Conservation (phyloP, 2,113 vertebrate species). For the Strix aluco region DNA sequence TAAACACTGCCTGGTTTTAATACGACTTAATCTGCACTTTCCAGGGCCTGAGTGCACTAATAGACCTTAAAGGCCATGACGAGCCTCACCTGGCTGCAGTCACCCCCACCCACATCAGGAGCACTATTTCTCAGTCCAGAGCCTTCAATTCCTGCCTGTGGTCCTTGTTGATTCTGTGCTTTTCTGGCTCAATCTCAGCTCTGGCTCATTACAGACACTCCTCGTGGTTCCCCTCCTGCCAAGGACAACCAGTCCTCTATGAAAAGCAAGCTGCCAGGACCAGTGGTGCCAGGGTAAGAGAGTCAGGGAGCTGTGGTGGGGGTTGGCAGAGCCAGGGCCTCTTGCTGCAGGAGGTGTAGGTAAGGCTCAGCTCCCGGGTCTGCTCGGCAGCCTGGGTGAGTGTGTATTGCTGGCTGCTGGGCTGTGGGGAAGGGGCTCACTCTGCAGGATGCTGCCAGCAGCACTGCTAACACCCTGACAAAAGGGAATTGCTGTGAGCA, state of each 20-base stretch:
- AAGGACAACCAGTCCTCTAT: background rate
- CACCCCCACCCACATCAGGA: background rate
- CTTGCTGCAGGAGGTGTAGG: background rate
- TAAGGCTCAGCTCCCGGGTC: background rate
- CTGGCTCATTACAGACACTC: background rate
- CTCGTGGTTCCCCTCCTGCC: background rate
- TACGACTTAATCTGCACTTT: fast-evolving
- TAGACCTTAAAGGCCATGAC: background rate
- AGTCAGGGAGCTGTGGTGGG: background rate
- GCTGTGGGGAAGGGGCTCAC: background rate
- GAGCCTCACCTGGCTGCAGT: background rate
- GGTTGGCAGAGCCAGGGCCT: background rate
- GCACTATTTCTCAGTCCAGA: background rate
- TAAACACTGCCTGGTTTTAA: background rate
- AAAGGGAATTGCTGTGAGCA: background rate
- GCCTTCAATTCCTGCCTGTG: background rate
- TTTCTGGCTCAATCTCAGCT: background rate
- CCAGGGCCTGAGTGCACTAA: background rate
- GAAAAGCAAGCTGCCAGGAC: background rate
- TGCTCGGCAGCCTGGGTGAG: background rate
- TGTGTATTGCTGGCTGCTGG: background rate
- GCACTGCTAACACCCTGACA: fast-evolving
- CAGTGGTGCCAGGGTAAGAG: background rate
- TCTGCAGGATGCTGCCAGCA: background rate
- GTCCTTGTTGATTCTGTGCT: background rate